Percentiles rank a stretch among this genome's conserved stretches.
Evolutionary conservation across 1,140 invertebrate genomes (phyloP).

Genomic region (Bombus sibiricus): DNA sequence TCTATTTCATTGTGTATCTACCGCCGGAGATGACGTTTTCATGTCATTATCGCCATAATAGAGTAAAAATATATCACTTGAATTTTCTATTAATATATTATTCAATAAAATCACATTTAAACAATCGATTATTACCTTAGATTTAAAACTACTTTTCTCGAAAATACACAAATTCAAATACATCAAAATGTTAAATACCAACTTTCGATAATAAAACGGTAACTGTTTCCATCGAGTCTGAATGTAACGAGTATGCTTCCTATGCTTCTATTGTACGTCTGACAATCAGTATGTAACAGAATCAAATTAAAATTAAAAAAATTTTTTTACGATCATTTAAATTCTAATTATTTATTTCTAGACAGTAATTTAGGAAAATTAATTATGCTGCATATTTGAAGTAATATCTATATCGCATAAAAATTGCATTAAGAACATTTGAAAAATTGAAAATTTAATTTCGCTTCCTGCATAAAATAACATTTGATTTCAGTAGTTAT

Average conservation of each 20-base stretch:
- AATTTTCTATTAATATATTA: not conserved
- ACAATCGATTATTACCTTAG: not conserved
- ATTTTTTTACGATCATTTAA: not conserved
- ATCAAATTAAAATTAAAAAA: slow-evolving; percentile 22
- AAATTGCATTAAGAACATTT: not conserved
- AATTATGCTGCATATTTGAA: not conserved
- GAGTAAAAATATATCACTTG: slow-evolving; percentile 17
- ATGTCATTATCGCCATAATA: not conserved
- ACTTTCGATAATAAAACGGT: not conserved
- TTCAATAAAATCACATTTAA: not conserved
- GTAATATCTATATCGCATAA: not conserved
- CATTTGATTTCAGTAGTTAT: slow-evolving; percentile 48
- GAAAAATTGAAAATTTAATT: slow-evolving; percentile 14
- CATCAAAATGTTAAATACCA: not conserved
- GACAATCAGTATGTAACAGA: not conserved
- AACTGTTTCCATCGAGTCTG: not conserved
- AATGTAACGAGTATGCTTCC: not conserved
- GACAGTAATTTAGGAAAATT: slow-evolving; percentile 1
- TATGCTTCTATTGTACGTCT: not conserved
- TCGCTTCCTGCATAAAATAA: not conserved
- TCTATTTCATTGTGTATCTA: slow-evolving; percentile 22
- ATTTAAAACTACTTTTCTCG: not conserved
- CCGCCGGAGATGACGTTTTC: slow-evolving; percentile 36
- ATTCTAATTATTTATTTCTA: not conserved
- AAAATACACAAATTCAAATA: not conserved